Percentiles rank a stretch among this genome's conserved stretches.
phyloP scores from a whole-genome alignment of 2,888 invertebrate species.

The Geotrupes spiniger region DNA sequence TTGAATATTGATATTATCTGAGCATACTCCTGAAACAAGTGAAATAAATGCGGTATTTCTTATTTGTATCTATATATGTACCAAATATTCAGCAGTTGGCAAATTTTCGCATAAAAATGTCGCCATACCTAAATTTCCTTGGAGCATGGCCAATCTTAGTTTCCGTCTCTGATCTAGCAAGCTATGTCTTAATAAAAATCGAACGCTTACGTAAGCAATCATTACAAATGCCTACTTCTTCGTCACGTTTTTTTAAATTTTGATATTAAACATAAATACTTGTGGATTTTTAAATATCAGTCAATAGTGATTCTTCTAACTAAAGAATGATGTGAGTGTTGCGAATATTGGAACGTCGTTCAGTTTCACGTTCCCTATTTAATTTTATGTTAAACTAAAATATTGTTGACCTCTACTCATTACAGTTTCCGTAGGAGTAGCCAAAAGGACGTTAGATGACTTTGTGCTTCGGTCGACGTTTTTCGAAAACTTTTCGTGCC shows the following conservation, averaged over 20 bases:
- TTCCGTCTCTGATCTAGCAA: no score
- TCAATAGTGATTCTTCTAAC: background rate
- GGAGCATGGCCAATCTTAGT: background rate
- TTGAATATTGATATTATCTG: no score
- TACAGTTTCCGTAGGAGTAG: slow-evolving; percentile 11
- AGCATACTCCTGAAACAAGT: no score
- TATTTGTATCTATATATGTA: background rate
- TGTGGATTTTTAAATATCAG: background rate
- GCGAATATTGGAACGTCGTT: background rate
- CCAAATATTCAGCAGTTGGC: no score
- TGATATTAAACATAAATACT: background rate
- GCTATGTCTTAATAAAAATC: no score
- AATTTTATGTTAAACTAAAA: slow-evolving; percentile 1
- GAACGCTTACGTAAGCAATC: no score
- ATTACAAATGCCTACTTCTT: no score
- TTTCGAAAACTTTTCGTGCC: background rate
- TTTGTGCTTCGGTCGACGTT: background rate
- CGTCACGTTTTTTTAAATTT: background rate
- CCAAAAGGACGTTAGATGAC: slow-evolving; percentile 14
- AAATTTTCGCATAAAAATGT: no score
- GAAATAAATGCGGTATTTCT: no score
- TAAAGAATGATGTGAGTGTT: background rate
- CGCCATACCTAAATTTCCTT: slow-evolving; percentile 1
- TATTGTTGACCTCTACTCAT: slow-evolving; percentile 11
- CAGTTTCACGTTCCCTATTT: background rate